Percentiles rank a stretch among this genome's conserved stretches.
Conservation (phyloP, 1,140 invertebrate genomes). For the Cephus cinctus region DNA sequence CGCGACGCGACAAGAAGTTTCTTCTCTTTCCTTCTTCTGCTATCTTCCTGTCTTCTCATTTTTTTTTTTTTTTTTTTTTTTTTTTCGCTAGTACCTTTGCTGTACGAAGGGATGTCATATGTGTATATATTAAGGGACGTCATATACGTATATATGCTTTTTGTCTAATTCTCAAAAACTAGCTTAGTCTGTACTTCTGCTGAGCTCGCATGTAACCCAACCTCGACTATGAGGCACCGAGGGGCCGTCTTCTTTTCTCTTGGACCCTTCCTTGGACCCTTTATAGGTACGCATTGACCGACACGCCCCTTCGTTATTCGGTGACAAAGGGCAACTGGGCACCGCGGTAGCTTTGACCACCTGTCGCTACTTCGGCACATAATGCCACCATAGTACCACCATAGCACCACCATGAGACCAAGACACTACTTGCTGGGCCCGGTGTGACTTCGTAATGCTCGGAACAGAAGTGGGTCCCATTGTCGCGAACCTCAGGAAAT, state of each 20-base stretch:
- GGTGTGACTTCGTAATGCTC: slow-evolving; percentile 32
- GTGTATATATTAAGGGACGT: too few relatives aligned
- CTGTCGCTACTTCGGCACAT: slow-evolving; percentile 34
- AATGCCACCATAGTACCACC: too few relatives aligned
- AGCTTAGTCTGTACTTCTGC: too few relatives aligned
- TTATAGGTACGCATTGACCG: slow-evolving; percentile 16
- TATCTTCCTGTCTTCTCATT: slow-evolving; percentile 2
- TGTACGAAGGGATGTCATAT: too few relatives aligned
- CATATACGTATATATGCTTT: too few relatives aligned
- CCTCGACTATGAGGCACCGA: slow-evolving; percentile 29
- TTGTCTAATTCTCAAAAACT: too few relatives aligned
- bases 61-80: too few relatives aligned
- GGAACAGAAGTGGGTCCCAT: slow-evolving; percentile 30
- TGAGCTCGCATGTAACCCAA: too few relatives aligned
- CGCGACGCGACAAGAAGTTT: slow-evolving; percentile 1
- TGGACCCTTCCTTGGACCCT: slow-evolving; percentile 7
- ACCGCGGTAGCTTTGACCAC: slow-evolving; percentile 42
- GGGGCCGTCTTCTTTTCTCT: slow-evolving; percentile 11
- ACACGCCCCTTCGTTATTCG: slow-evolving; percentile 16
- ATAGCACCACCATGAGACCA: too few relatives aligned
- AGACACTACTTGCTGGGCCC: slow-evolving; percentile 22
- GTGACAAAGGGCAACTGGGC: slow-evolving; percentile 24
- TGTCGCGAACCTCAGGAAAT: slow-evolving; percentile 9
- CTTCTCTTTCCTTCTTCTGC: slow-evolving; percentile 16
- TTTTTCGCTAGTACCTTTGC: too few relatives aligned